phyloP scores from a whole-genome alignment of 2,888 invertebrate genomes.

The Unio pictorum region DNA sequence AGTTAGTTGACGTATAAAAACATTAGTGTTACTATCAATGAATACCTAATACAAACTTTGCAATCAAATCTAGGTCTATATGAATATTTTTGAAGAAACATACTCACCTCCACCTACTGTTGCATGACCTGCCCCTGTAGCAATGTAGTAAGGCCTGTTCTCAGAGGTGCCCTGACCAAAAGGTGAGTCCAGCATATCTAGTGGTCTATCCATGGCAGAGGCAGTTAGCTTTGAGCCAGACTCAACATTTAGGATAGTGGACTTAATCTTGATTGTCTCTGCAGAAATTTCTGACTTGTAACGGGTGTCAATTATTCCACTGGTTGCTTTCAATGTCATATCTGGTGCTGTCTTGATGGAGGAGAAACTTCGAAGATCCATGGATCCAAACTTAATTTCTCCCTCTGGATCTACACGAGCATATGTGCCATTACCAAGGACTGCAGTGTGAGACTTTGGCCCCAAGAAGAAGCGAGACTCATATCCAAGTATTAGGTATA shows the following conservation, averaged over 20 bases:
- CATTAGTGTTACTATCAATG: no score
- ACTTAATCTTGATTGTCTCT: constrained; percentile 45
- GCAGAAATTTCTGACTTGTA: constrained; percentile 48
- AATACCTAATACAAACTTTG: no score
- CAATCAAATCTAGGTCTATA: no score
- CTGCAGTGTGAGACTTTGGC: constrained; percentile 44
- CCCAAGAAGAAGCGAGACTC: constrained; percentile 42
- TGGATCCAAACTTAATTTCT: constrained; percentile 37
- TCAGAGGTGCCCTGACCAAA: constrained; percentile 34
- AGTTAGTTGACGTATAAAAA: no score
- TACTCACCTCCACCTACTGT: constrained; percentile 45
- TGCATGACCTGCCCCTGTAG: constrained; percentile 56
- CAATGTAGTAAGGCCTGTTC: constrained; percentile 7
- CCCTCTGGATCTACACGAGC: constrained; percentile 31
- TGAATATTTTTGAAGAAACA: no score
- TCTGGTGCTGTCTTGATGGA: constrained; percentile 42
- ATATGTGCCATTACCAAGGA: constrained; percentile 25
- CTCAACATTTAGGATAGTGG: constrained; percentile 45
- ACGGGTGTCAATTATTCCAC: constrained; percentile 42
- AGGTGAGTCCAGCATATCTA: constrained; percentile 39
- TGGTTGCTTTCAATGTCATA: constrained; percentile 25
- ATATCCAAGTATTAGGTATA: constrained; percentile 42
- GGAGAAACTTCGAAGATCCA: constrained; percentile 49
- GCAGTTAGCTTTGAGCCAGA: constrained; percentile 51
- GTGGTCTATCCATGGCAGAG: constrained; percentile 44